phyloP scores from a whole-genome alignment of 2,113 vertebrate genomes.

The Brachirus orientalis region DNA sequence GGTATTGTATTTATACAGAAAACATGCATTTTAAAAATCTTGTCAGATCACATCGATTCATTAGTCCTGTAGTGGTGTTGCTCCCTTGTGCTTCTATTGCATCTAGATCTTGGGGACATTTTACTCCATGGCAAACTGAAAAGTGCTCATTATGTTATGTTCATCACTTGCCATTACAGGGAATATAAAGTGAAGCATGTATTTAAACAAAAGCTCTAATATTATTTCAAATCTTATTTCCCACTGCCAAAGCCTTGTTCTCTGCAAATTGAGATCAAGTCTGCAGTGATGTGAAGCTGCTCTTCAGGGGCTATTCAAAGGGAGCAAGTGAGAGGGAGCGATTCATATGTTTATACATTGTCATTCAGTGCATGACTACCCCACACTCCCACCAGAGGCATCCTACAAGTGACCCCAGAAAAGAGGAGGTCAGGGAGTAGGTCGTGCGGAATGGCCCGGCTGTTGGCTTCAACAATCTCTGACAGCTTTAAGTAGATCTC shows the following conservation, averaged over 20 bases:
- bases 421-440: slow-evolving; percentile 83
- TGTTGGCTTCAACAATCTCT: slow-evolving; percentile 84
- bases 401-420: slow-evolving; percentile 81
- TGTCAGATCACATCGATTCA: slow-evolving; percentile 73
- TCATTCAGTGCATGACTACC: slow-evolving; percentile 79
- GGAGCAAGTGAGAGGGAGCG: slow-evolving; percentile 38
- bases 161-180: neutral
- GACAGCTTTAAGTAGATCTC: slow-evolving; percentile 87
- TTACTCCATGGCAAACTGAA: slow-evolving; percentile 20
- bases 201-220: neutral
- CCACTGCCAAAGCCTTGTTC: slow-evolving; percentile 3
- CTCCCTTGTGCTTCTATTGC: slow-evolving; percentile 37
- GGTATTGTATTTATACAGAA: slow-evolving; percentile 71
- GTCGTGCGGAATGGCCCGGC: slow-evolving; percentile 84
- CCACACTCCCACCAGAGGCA: slow-evolving; percentile 79
- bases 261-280: slow-evolving; percentile 45
- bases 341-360: slow-evolving; percentile 78
- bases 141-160: slow-evolving; percentile 7
- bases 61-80: slow-evolving; percentile 60
- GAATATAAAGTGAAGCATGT: neutral
- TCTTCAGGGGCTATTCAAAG: slow-evolving; percentile 48
- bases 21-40: slow-evolving; percentile 76
- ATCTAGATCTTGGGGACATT: slow-evolving; percentile 16
- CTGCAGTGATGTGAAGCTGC: slow-evolving; percentile 17
- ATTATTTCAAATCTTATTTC: neutral